Evolutionary conservation across 2,113 vertebrate genomes (phyloP).

Genomic region (Pycnonotus jocosus): DNA sequence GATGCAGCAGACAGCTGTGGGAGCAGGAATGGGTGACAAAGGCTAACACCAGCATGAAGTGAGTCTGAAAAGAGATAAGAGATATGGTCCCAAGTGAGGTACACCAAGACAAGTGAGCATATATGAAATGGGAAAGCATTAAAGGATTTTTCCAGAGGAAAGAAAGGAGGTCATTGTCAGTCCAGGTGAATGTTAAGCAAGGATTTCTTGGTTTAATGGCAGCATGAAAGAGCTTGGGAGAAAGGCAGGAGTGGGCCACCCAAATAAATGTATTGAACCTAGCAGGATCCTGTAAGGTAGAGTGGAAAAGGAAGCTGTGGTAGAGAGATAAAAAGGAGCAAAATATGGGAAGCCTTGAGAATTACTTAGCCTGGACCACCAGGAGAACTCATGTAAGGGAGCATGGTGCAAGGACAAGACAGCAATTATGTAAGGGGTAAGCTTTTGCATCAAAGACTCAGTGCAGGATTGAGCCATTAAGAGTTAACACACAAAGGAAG

Average conservation of each 20-base stretch:
- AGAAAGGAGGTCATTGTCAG: not conserved
- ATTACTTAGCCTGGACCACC: not conserved
- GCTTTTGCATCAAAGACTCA: not conserved
- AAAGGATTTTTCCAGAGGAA: not conserved
- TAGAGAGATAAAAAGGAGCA: not conserved
- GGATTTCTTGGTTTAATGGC: not conserved
- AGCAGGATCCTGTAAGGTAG: not conserved
- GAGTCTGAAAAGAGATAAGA: not conserved
- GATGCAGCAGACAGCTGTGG: not conserved
- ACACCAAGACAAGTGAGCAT: not conserved
- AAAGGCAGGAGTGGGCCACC: not conserved
- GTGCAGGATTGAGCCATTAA: not conserved
- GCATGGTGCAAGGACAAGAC: not conserved
- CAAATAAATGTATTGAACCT: not conserved
- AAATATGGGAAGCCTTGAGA: not conserved
- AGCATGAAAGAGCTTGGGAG: not conserved
- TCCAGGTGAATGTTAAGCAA: not conserved
- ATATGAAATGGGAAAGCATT: not conserved
- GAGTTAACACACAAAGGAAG: not conserved
- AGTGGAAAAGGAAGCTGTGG: not conserved
- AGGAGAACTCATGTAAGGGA: not conserved
- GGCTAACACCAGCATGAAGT: not conserved
- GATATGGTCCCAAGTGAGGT: rapidly evolving
- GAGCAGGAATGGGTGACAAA: not conserved
- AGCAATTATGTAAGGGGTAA: not conserved